Evolutionary conservation across 37 sponge, comb jelly and placozoan species (phyloP).

Genomic region (Ephydatia muelleri): DNA sequence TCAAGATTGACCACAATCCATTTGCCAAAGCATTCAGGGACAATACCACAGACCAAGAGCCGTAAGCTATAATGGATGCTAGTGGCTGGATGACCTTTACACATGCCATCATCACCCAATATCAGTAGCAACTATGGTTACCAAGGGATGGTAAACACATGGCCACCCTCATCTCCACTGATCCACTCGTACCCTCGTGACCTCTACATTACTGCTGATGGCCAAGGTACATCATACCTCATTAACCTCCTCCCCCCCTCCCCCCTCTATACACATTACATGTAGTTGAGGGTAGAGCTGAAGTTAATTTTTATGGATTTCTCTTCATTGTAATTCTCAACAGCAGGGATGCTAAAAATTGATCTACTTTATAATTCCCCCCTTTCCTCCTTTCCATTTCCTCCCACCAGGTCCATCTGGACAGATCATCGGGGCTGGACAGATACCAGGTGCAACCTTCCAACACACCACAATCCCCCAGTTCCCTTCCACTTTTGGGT

Average conservation of each 20-base stretch:
- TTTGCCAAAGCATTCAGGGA: conserved; percentile 88
- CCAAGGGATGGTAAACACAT: conserved; percentile 22
- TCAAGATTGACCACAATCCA: conserved; percentile 87
- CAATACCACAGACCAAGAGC: conserved; percentile 35
- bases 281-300: not conserved
- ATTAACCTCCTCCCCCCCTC: not conserved
- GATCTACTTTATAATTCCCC: not conserved
- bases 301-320: not conserved
- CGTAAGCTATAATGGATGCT: conserved; percentile 14
- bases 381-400: not conserved
- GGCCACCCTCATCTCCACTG: conserved; percentile 53
- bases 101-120: not conserved
- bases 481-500: conserved; percentile 59
- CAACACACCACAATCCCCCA: conserved; percentile 70
- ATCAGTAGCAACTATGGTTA: not conserved
- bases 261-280: not conserved
- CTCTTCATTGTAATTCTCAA: not conserved
- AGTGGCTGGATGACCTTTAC: not conserved
- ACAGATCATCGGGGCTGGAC: not conserved
- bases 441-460: not conserved
- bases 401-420: not conserved
- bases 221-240: conserved; percentile 18
- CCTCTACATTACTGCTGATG: conserved; percentile 4
- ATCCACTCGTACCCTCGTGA: conserved; percentile 36
- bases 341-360: not conserved